Evolutionary conservation across 1,140 invertebrate genomes (phyloP).

Genomic region (Zelostemma sp.): DNA sequence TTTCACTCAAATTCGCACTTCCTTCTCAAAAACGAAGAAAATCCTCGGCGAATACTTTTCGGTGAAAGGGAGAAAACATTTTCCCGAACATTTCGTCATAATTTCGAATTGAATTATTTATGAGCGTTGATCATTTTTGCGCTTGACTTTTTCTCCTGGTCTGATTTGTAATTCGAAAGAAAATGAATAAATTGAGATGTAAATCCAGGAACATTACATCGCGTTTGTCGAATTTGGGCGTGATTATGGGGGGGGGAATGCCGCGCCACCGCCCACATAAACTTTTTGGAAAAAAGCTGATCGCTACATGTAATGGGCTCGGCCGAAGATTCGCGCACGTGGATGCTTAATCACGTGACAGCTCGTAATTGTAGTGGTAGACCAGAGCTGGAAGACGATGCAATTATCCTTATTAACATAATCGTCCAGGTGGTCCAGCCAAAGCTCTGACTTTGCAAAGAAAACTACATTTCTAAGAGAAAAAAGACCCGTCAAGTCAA

Average conservation of each 20-base stretch:
- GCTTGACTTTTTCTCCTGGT: neutral
- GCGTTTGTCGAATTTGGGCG: slow-evolving; percentile 5
- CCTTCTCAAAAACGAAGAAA: too few species aligned
- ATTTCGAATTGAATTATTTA: neutral
- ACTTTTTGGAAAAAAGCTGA: neutral
- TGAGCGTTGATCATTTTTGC: neutral
- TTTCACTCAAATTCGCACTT: too few species aligned
- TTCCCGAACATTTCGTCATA: neutral
- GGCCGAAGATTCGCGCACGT: slow-evolving; percentile 1
- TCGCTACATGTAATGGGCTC: slow-evolving; percentile 1
- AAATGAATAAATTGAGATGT: slow-evolving; percentile 16
- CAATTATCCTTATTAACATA: slow-evolving; percentile 56
- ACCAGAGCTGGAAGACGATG: slow-evolving; percentile 6
- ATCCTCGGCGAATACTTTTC: neutral
- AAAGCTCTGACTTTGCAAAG: neutral
- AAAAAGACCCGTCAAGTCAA: too few species aligned
- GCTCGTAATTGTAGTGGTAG: slow-evolving; percentile 2
- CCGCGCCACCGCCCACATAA: slow-evolving; percentile 35
- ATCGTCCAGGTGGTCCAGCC: slow-evolving; percentile 42
- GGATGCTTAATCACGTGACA: slow-evolving; percentile 12
- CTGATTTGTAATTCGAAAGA: slow-evolving; percentile 13
- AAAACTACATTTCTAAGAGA: too few species aligned
- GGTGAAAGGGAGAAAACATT: neutral
- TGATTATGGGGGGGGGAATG: slow-evolving; percentile 28
- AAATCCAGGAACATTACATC: slow-evolving; percentile 2